Percentiles rank a stretch among this genome's conserved stretches.
phyloP scores from a whole-genome alignment of 2,888 invertebrate species.

The Doris montereyensis region DNA sequence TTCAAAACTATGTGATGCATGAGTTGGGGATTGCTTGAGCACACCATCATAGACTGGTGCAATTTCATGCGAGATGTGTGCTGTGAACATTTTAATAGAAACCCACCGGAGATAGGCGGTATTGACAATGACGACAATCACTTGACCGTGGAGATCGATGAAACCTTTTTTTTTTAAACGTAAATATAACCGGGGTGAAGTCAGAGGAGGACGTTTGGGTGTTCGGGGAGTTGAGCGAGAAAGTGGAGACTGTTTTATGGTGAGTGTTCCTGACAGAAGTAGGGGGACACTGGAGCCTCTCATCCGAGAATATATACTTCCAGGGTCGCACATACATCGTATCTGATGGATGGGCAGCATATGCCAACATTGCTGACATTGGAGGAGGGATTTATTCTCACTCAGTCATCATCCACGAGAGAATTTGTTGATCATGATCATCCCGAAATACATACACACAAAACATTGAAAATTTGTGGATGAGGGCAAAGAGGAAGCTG shows the following conservation, averaged over 20 bases:
- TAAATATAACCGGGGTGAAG: neutral
- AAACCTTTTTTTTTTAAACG: neutral
- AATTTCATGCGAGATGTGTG: constrained; percentile 9
- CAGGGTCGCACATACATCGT: no score
- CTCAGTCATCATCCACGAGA: neutral
- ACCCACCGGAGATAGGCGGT: neutral
- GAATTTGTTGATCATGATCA: neutral
- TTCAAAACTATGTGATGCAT: neutral
- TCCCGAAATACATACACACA: constrained; percentile 3
- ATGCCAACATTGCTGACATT: neutral
- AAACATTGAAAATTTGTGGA: constrained; percentile 20
- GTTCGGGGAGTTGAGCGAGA: no score
- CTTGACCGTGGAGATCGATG: neutral
- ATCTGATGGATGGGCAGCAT: neutral
- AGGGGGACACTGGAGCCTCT: no score
- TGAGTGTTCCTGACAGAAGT: no score
- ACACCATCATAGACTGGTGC: neutral
- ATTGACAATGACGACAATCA: neutral
- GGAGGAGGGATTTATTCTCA: neutral
- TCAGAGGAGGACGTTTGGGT: no score
- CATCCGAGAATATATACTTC: no score
- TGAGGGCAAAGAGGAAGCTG: constrained; percentile 23
- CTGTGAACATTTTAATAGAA: neutral
- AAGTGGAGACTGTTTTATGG: no score
- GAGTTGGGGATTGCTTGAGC: neutral